Percentiles rank a stretch among this genome's conserved stretches.
phyloP scores from a whole-genome alignment of 2,888 invertebrate genomes.

The Tupiocoris notatus region DNA sequence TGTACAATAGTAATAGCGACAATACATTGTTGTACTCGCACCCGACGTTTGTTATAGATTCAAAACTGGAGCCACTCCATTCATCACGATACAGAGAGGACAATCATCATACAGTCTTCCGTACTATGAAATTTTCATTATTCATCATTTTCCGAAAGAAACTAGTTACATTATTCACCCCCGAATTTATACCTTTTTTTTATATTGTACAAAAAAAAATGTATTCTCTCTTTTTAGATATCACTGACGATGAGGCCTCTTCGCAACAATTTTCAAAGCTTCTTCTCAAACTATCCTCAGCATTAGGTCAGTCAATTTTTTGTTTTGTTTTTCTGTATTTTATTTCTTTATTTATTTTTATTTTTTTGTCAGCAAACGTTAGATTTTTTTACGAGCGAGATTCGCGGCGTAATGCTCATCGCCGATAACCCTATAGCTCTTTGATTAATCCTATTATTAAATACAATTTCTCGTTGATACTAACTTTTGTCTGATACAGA shows the following conservation, averaged over 20 bases:
- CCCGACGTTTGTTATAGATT: constrained; percentile 31
- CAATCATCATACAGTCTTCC: constrained; percentile 15
- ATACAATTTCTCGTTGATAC: too few species aligned
- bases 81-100: constrained; percentile 12
- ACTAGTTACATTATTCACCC: too few species aligned
- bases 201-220: too few species aligned
- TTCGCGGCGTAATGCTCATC: too few species aligned
- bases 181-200: too few species aligned
- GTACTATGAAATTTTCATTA: constrained; percentile 25
- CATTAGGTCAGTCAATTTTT: constrained; percentile 29
- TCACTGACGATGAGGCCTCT: constrained; percentile 39
- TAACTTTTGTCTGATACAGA: too few species aligned
- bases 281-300: constrained; percentile 33
- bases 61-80: neutral
- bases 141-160: constrained; percentile 7
- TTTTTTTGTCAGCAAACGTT: neutral
- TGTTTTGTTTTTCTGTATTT: neutral
- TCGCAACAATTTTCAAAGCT: constrained; percentile 40
- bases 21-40: constrained; percentile 26
- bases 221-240: constrained; percentile 34
- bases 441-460: too few species aligned
- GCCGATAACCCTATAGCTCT: too few species aligned
- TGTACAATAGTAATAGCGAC: too few species aligned
- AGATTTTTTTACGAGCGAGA: neutral
- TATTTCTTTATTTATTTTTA: neutral